Evolutionary conservation across 2,888 invertebrate species (phyloP).

Genomic region (Octonoba sinensis): DNA sequence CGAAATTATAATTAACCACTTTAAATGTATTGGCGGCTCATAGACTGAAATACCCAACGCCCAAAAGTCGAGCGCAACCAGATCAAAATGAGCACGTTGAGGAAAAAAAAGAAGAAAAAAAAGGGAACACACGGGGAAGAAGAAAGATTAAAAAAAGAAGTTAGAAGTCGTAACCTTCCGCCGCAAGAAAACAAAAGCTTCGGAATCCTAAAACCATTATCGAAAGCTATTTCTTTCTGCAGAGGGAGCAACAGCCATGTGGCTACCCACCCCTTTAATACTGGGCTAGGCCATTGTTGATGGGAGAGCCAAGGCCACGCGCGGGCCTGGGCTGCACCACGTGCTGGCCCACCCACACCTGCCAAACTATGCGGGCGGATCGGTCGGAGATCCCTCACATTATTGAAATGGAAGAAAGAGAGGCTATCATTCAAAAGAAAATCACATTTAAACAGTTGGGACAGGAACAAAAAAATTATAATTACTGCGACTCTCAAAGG

Average conservation of each 20-base stretch:
- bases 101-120: slow-evolving; percentile 26
- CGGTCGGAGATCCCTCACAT: slow-evolving; percentile 24
- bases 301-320: slow-evolving; percentile 58
- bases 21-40: slow-evolving; percentile 48
- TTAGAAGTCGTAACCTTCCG: slow-evolving; percentile 21
- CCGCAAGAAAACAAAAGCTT: slow-evolving; percentile 40
- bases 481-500: too few species aligned
- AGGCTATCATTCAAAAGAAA: too few species aligned
- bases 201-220: slow-evolving; percentile 58
- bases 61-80: slow-evolving; percentile 35
- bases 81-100: slow-evolving; percentile 32
- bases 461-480: too few species aligned
- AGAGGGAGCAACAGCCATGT: slow-evolving; percentile 16
- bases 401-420: slow-evolving; percentile 31
- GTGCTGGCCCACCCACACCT: slow-evolving; percentile 57
- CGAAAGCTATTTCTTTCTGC: slow-evolving; percentile 41
- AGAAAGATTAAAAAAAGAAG: slow-evolving; percentile 9
- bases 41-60: slow-evolving; percentile 17
- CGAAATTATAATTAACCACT: slow-evolving; percentile 55
- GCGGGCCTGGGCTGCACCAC: slow-evolving; percentile 15
- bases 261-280: slow-evolving; percentile 61
- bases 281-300: slow-evolving; percentile 40
- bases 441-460: too few species aligned
- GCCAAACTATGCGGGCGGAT: slow-evolving; percentile 58
- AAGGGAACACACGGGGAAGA: slow-evolving; percentile 1